Evolutionary conservation across 2,888 invertebrate genomes (phyloP).

Genomic region (Zootermopsis nevadensis): DNA sequence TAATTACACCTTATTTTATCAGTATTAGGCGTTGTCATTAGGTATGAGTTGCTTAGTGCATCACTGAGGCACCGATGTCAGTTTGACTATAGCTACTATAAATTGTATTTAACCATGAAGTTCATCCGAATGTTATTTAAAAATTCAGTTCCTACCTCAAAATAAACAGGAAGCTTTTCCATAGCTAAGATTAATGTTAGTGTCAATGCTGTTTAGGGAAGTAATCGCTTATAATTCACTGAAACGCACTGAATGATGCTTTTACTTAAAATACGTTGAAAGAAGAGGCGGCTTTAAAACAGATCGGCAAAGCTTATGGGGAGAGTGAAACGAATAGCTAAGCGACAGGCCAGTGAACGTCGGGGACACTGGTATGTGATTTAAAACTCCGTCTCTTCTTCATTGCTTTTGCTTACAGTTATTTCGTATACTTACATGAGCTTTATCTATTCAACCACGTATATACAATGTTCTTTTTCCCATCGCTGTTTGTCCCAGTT

Average conservation of each 20-base stretch:
- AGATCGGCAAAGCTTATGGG: not conserved
- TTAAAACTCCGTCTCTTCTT: not conserved
- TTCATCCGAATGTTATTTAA: too few relatives aligned
- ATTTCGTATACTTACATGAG: not conserved
- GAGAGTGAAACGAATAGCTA: not conserved
- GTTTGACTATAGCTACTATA: too few relatives aligned
- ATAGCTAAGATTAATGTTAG: too few relatives aligned
- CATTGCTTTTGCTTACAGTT: not conserved
- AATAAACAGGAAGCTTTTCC: too few relatives aligned
- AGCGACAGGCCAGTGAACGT: not conserved
- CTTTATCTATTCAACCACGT: not conserved
- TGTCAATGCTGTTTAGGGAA: too few relatives aligned
- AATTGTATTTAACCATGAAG: too few relatives aligned
- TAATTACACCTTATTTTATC: too few relatives aligned
- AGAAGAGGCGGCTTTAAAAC: not conserved
- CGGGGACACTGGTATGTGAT: not conserved
- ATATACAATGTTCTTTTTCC: constrained; percentile 6
- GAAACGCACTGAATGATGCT: not conserved
- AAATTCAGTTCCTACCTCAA: too few relatives aligned
- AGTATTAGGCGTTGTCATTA: too few relatives aligned
- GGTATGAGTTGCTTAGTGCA: too few relatives aligned
- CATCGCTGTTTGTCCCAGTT: constrained; percentile 28
- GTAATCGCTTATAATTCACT: too few relatives aligned
- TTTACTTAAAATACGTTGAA: not conserved
- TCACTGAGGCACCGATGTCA: too few relatives aligned